Base-by-base conservation (phyloP, 1,140 invertebrate species). In the Lanistes nyassanus region DNA sequence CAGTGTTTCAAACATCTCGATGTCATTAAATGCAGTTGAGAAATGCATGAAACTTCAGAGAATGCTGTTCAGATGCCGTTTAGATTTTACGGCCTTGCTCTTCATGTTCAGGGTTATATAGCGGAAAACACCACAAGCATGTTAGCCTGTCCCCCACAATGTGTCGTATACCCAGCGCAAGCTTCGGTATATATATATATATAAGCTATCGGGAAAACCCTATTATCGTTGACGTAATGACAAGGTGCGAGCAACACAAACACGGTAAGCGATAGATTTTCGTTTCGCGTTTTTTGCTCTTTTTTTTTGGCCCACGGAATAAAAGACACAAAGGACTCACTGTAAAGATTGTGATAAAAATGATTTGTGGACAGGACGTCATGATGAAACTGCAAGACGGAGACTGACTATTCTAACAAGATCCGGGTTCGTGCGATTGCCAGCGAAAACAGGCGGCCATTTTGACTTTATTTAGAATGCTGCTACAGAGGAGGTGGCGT, bases 121-220 rank as follows among this genome's bases (percentile, higher is more conserved):
- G 31, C n/a, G 23, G 31, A 6, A 60, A 60, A n/a, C 7, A 60
- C n/a, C 58, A 60, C n/a, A 6, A 60, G 31, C 7, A 60, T 26
- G 31, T 60, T 60, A 6, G 58, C 23, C n/a, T 60, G n/a, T 60
- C 31, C n/a, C 31, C n/a, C 31, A 60, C 31, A 60, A 26, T 11
- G 7, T 26, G n/a, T 26, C 31, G 31, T 60, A 23, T 60, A 60
- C 31, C n/a, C 31, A 60, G n/a, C n/a, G n/a, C n/a, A n/a, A n/a
- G n/a, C n/a, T n/a, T n/a, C n/a, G n/a, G 23, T 60, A 60, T 60
- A 23, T 60, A 60, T 60, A 60, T 60, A 23, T 60, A 60, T 60
- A 23, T 9, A 60, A 26, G 7, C 58, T 60, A 23, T 31, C n/a
- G n/a, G 6, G 31, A 31, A 60, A 23, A 9, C 6, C 58, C 7